Base-by-base conservation (phyloP, 2,113 vertebrate species). In the Urocitellus parryii region DNA sequence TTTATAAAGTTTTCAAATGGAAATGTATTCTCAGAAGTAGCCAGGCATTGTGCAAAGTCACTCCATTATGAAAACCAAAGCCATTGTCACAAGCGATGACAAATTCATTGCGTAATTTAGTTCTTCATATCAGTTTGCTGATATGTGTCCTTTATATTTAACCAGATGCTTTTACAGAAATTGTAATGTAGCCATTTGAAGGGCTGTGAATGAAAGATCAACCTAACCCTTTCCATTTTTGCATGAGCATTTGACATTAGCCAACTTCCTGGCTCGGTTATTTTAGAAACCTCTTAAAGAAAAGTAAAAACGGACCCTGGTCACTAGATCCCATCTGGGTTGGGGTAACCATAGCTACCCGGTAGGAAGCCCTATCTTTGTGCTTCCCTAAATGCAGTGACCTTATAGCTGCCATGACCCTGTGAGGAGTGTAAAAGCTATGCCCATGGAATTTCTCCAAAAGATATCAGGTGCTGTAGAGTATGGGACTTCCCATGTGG, bases 61-160 rank as follows among this genome's bases (percentile, higher is more conserved):
- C 10, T 73, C n/a, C 45, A 29, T 77, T 70, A 42, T 84, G 72
- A 27, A 84, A 89, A 76, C 34, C 68, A 82, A 73, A 92, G 27
- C 45, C 73, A 68, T 22, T 20, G 16, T 11, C 56, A 80, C 77
- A 61, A 79, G 39, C 53, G 80, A 68, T 8, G 80, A 74, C 32
- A 87, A 65, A 70, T 90, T 53, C 68, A n/a, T 42, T 56, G 37
- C 67, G 24, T 45, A 37, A 90, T 94, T 96, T 81, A 81, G 48
- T 53, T 76, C 39, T 94, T 92, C 63, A 0, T 53, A 39, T 45
- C 45, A 65, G 22, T 87, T 73, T 82, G 32, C 67, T 63, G 79
- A 67, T 87, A 77, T 73, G 82, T 79, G 24, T 48, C 29, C 74
- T 80, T 92, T 84, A 77, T 84, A 27, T 80, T 87, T 90, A 87